A percentile compares a stretch with the other conserved stretches of the same genome.
phyloP scores from a whole-genome alignment of 2,797 vertebrate species.

The Anguilla obscura region DNA sequence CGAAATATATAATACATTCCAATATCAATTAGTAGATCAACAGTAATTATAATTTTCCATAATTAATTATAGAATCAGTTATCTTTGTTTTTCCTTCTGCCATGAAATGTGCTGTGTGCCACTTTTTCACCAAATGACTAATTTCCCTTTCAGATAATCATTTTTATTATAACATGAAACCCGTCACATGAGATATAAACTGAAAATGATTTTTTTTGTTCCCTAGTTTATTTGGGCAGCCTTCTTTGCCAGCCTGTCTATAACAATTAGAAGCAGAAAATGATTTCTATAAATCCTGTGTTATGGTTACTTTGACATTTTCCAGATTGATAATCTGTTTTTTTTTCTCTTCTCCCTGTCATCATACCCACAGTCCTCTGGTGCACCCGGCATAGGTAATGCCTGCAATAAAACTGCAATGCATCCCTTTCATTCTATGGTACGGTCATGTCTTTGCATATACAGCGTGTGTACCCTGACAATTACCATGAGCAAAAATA shows the following conservation, averaged over 20 bases:
- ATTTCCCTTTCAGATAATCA: neutral
- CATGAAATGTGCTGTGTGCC: neutral
- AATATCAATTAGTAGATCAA: neutral
- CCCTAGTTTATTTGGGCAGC: neutral
- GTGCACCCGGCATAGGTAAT: neutral
- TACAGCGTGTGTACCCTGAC: neutral
- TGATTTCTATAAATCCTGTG: neutral
- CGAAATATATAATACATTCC: neutral
- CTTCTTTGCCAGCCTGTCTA: neutral
- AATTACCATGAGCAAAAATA: neutral
- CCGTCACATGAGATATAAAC: neutral
- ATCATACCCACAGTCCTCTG: neutral
- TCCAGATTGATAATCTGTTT: neutral
- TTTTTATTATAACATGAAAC: neutral
- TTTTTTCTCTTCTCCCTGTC: neutral
- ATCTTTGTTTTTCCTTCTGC: neutral
- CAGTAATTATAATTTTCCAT: neutral
- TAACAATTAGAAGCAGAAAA: neutral
- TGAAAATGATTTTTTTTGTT: neutral
- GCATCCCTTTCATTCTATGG: neutral
- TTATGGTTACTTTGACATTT: slow-evolving; percentile 1
- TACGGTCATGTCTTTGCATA: neutral
- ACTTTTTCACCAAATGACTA: neutral
- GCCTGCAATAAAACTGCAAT: neutral
- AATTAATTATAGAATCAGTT: neutral